A percentile compares a stretch with the other conserved stretches of the same genome.
phyloP scores from a whole-genome alignment of 2,113 vertebrate species.

The Boulengeromyrus knoepffleri region DNA sequence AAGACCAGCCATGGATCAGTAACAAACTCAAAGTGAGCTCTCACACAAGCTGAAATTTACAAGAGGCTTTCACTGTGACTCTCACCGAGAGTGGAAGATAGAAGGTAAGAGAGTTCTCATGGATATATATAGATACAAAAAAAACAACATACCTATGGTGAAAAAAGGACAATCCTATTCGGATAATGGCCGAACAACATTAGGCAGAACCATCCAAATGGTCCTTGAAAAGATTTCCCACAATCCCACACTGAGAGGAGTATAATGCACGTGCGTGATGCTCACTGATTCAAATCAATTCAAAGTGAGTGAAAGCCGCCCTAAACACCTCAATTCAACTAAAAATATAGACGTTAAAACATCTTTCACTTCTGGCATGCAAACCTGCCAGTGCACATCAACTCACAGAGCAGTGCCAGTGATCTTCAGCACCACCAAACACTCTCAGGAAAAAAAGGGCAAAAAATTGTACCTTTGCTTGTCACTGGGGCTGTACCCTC shows the following conservation, averaged over 20 bases:
- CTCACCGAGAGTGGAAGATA: neutral
- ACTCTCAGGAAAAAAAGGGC: too few species aligned
- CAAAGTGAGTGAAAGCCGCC: neutral
- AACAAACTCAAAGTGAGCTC: neutral
- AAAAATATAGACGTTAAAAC: neutral
- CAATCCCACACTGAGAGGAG: conserved; percentile 26
- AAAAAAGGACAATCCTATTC: conserved; percentile 21
- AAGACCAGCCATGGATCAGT: neutral
- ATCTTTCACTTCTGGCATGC: neutral
- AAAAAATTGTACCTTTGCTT: too few species aligned
- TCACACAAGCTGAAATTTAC: neutral
- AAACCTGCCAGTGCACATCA: neutral
- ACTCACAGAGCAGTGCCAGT: neutral
- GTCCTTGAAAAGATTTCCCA: conserved; percentile 24
- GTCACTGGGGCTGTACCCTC: too few species aligned
- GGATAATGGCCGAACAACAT: neutral
- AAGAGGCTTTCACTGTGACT: neutral
- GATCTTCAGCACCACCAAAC: neutral
- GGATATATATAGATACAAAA: neutral
- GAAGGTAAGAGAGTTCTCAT: neutral
- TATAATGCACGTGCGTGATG: neutral
- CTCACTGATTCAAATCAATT: neutral
- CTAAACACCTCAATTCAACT: neutral
- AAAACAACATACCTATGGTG: neutral
- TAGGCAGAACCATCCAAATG: neutral